Base-by-base conservation (phyloP, 2,888 invertebrate species). In the Meiosimyza decipiens region DNA sequence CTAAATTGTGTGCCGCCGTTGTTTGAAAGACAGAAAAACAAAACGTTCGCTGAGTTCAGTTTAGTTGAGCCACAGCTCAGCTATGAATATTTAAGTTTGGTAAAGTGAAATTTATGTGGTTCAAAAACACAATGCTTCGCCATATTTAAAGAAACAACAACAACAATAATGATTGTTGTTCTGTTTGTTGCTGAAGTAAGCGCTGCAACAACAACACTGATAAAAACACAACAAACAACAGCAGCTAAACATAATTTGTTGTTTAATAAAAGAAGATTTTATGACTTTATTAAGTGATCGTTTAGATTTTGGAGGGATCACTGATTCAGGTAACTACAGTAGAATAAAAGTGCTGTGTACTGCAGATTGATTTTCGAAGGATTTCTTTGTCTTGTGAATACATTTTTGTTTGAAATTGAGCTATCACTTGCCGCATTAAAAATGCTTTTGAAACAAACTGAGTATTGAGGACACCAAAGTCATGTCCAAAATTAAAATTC, bases 201-300 rank as follows among this genome's bases (percentile, higher is more conserved):
- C 63, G 49, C 28, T 60, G 51, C n/a, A 49, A 9, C 40, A 40
- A 40, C 9, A 40, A 40, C 3, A 40, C 9, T 40, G 9, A 40
- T 1, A 50, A 62, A 40, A 18, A 59, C 6, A 40, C 9, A 40
- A 40, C 40, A 40, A 62, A 15, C 40, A n/a, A 40, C 71, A 55
- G 79, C 74, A 76, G 77, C 73, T 74, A 71, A 71, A 78, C 80
- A 80, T 84, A 83, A 84, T 84, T 84, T 84, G 84, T 84, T 79
- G 82, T 81, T 82, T 85, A 82, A 82, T 84, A 84, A 84, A 82
- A 79, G 80, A 78, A 81, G 78, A 77, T 78, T 83, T 84, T 84
- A 84, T 84, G 83, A 82, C 84, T 84, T 80, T 83, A 84, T 84
- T 84, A 82, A 83, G 82, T 76, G 82, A 63, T 77, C 80, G 77